phyloP scores from a whole-genome alignment of 2,113 vertebrate species.

The Sinocyclocheilus anophthalmus region DNA sequence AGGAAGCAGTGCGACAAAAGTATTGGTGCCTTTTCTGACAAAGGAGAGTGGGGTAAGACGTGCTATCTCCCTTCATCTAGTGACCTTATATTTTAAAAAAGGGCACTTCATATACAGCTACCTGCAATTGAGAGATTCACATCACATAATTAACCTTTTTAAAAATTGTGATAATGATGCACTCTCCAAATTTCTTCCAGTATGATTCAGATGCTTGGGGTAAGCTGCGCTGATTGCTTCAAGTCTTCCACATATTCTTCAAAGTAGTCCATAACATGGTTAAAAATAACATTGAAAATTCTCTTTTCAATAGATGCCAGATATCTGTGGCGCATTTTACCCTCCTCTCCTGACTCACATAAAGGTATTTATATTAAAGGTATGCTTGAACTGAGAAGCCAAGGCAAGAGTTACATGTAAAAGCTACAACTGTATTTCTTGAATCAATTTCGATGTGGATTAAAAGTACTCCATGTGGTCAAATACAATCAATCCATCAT shows the following conservation, averaged over 20 bases:
- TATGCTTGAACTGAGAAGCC: neutral
- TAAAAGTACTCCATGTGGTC: slow-evolving; percentile 46
- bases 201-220: no score
- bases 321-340: neutral
- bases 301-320: neutral
- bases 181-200: no score
- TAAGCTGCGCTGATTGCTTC: no score
- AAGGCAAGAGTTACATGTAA: neutral
- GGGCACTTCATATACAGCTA: neutral
- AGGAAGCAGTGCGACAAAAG: neutral
- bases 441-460: slow-evolving; percentile 34
- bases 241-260: no score
- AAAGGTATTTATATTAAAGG: neutral
- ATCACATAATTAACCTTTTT: no score
- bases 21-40: neutral
- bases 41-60: neutral
- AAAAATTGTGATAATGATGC: no score
- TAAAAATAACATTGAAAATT: neutral
- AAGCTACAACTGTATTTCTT: slow-evolving; percentile 15
- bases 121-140: neutral
- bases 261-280: neutral
- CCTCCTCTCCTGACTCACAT: neutral
- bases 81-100: neutral
- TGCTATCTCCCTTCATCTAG: neutral
- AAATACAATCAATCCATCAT: slow-evolving; percentile 52